These are phyloP conservation scores for Pampus argenteus DNA, from an alignment of 2,797 vertebrate genomes.

Conservation along the genomic window DNA sequence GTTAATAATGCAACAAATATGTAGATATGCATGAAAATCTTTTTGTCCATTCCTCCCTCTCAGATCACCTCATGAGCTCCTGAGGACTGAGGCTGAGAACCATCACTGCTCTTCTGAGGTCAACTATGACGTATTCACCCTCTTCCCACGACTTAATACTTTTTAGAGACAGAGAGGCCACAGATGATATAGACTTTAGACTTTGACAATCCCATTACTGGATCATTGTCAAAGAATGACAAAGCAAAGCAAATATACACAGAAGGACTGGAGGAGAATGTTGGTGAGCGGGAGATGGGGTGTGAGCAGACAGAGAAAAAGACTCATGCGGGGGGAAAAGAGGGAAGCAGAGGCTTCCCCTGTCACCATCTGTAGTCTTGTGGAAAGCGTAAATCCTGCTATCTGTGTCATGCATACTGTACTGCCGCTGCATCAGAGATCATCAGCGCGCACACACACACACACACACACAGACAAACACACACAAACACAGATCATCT, in stretches of 20 bases:
- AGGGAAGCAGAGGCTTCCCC: conserved; percentile 67
- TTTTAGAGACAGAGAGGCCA: conserved; percentile 37
- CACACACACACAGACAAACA: conserved; percentile 31
- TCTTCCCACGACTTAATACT: conserved; percentile 18
- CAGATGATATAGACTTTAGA: conserved; percentile 54
- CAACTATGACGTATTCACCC: conserved; percentile 15
- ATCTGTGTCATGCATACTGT: conserved; percentile 80
- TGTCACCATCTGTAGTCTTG: conserved; percentile 74
- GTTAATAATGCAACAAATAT: not conserved
- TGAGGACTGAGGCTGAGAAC: not conserved
- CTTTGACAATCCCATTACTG: conserved; percentile 65
- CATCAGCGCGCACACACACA: conserved; percentile 59
- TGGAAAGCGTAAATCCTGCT: conserved; percentile 76
- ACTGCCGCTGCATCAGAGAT: conserved; percentile 70
- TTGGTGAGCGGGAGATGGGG: conserved; percentile 32
- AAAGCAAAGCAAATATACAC: conserved; percentile 66
- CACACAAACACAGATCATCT: conserved; percentile 21
- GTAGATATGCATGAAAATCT: not conserved
- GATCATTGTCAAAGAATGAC: conserved; percentile 63
- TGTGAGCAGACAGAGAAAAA: conserved; percentile 26
- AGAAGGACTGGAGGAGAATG: conserved; percentile 39
- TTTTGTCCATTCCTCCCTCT: not conserved
- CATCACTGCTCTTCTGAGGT: conserved; percentile 3
- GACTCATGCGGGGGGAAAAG: conserved; percentile 37
- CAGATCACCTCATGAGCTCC: not conserved